Conservation (phyloP, 1,140 invertebrate genomes). For the Notospermus geniculatus region DNA sequence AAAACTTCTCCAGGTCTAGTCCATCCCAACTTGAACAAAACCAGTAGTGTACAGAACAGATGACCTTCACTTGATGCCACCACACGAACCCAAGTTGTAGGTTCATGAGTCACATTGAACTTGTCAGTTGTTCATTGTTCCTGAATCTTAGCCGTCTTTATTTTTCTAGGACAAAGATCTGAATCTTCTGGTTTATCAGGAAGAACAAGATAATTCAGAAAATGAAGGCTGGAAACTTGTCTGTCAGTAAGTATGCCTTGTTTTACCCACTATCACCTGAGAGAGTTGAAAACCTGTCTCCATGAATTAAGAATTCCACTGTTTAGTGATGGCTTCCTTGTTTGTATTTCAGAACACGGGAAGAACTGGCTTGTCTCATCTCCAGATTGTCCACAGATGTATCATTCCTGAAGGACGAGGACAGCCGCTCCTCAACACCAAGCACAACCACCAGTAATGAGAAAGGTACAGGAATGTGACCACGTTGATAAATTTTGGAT, state of each 20-base stretch:
- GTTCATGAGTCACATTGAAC: not conserved
- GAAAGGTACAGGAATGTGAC: not conserved
- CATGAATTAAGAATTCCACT: not conserved
- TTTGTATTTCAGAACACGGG: constrained; percentile 53
- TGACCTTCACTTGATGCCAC: too few species aligned
- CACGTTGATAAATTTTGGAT: not conserved
- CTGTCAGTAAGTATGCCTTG: constrained; percentile 67
- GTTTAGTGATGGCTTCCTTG: not conserved
- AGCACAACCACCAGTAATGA: constrained; percentile 47
- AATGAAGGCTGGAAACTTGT: constrained; percentile 87
- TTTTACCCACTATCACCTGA: not conserved
- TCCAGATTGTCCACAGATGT: constrained; percentile 60
- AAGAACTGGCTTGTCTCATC: constrained; percentile 74
- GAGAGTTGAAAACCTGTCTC: not conserved
- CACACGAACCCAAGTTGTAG: not conserved
- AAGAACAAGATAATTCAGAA: constrained; percentile 81
- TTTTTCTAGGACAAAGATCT: constrained; percentile 69
- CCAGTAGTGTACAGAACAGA: too few species aligned
- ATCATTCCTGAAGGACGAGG: constrained; percentile 17
- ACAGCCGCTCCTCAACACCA: constrained; percentile 53
- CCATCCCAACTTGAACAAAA: too few species aligned
- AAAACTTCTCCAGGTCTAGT: too few species aligned
- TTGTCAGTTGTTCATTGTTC: not conserved
- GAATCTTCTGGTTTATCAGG: constrained; percentile 87
- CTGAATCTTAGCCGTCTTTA: not conserved